These are phyloP conservation scores for Cephus runcator DNA, from an alignment of 2,888 invertebrate genomes.

Conservation along the genomic window DNA sequence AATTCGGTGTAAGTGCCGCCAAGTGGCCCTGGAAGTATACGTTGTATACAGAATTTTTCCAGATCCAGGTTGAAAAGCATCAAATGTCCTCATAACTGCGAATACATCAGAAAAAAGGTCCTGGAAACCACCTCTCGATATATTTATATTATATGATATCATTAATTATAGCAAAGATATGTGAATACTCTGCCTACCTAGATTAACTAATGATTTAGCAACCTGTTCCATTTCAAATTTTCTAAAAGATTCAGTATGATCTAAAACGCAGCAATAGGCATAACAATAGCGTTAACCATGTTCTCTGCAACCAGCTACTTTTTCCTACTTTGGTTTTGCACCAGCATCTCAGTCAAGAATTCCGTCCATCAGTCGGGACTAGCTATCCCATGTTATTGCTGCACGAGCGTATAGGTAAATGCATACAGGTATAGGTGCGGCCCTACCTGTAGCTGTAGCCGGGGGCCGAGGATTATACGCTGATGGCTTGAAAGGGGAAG, in stretches of 20 bases:
- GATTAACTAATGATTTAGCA: neutral
- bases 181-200: neutral
- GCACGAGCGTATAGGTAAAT: slow-evolving; percentile 34
- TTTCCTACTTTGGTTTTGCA: slow-evolving; percentile 49
- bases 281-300: neutral
- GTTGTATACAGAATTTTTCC: too few species aligned
- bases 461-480: slow-evolving; percentile 18
- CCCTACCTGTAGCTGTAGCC: slow-evolving; percentile 24
- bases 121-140: too few species aligned
- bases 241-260: neutral
- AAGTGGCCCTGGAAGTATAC: too few species aligned
- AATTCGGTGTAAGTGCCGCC: too few species aligned
- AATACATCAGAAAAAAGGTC: too few species aligned
- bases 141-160: neutral
- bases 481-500: slow-evolving; percentile 23
- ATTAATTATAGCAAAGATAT: neutral
- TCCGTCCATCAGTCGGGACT: slow-evolving; percentile 48
- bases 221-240: neutral
- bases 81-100: too few species aligned
- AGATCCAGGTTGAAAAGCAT: too few species aligned
- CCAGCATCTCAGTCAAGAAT: slow-evolving; percentile 41
- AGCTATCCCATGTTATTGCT: slow-evolving; percentile 35
- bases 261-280: neutral
- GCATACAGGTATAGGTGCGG: slow-evolving; percentile 36
- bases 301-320: slow-evolving; percentile 34